Evolutionary conservation across 2,888 invertebrate genomes (phyloP), one percentile per base, ranked within the genome.

Genomic region (Mellilla xanthometata): DNA sequence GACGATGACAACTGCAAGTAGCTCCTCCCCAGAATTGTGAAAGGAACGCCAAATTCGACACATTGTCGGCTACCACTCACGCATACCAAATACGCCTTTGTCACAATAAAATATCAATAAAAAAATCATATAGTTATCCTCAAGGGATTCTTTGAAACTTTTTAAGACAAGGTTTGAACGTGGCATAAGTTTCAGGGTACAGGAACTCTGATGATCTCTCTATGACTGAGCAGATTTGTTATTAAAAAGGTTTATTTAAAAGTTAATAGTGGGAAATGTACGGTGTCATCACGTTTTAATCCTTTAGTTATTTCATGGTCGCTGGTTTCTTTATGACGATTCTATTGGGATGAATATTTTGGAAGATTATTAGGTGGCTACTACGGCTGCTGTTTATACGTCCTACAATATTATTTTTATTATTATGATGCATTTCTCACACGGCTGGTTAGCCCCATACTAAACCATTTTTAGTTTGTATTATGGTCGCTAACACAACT

Each of bases 11-110:
- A 78, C 72, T 76, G 62, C 69, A 76, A 65, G 79, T 78, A 76
- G 81, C 78, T 51, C 54, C 63, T 68, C 61, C 60, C 60, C 52
- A 51, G 76, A 75, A 76, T 77, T 72, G 78, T 78, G 67, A 76
- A 65, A 65, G 59, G 51, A 73, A 79, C 80, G 85, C 77, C 72
- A 81, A 86, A 87, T 81, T 81, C 82, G 81, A 82, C 87, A 85
- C 85, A 68, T 71, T 58, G 28, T 32, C 26, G 24, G 24, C 39
- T 31, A 60, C 62, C 28, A 33, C 31, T 9, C 36, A 42, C n/a
- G 41, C 36, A 19, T 15, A 38, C 32, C 29, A 35, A 42, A 30
- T 39, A 11, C 4, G 3, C 41, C 41, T 22, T 3, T 47, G 43
- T 38, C 45, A 36, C 13, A 36, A 13, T 35, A 39, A 26, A 22